Evolutionary conservation across 2,113 vertebrate species (phyloP).

Genomic region (Xiphorhynchus elegans): DNA sequence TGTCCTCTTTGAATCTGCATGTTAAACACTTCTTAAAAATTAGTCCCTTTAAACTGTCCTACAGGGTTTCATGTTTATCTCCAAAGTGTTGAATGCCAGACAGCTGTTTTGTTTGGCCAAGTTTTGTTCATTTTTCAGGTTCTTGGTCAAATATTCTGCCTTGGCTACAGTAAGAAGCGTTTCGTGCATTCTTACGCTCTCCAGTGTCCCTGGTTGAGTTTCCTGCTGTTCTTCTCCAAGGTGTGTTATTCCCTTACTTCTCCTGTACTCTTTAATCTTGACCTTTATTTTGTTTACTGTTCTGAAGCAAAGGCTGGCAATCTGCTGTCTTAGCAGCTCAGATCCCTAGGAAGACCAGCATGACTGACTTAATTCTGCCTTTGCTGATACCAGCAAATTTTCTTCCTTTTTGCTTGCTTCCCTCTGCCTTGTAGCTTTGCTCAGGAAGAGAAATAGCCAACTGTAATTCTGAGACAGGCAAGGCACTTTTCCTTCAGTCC

Average conservation of each 20-base stretch:
- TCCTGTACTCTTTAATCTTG: background rate
- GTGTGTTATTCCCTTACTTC: background rate
- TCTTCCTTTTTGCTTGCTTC: background rate
- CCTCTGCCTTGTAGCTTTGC: background rate
- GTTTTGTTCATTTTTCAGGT: background rate
- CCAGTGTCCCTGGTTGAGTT: background rate
- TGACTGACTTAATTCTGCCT: background rate
- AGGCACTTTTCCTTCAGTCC: background rate
- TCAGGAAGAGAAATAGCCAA: background rate
- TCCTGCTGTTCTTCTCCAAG: background rate
- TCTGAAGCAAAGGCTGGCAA: background rate
- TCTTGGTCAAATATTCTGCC: background rate
- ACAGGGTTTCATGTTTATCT: background rate
- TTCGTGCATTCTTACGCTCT: background rate
- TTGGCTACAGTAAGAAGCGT: background rate
- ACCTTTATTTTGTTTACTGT: constrained; percentile 39
- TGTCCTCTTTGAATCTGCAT: background rate
- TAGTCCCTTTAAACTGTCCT: background rate
- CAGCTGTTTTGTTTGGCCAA: background rate
- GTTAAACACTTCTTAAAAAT: background rate
- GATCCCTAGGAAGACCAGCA: background rate
- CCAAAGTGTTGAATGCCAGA: background rate
- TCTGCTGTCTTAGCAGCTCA: background rate
- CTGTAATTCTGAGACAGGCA: background rate
- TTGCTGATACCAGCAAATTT: background rate